Evolutionary conservation across 2,888 invertebrate genomes (phyloP).

Genomic region (Margaritifera margaritifera): DNA sequence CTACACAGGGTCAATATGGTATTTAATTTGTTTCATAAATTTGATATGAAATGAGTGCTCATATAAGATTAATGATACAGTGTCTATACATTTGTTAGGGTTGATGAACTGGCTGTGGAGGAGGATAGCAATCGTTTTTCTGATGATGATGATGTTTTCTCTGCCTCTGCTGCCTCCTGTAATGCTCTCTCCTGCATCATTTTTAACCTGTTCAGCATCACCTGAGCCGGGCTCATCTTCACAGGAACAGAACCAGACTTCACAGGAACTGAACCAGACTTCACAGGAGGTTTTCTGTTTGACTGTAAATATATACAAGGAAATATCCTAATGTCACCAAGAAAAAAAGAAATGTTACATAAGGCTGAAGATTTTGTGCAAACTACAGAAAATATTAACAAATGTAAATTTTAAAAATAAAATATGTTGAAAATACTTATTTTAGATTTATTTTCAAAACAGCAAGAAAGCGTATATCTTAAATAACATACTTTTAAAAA

Average conservation of each 20-base stretch:
- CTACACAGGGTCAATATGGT: too few relatives aligned
- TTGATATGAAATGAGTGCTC: too few relatives aligned
- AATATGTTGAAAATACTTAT: neutral
- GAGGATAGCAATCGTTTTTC: slow-evolving; percentile 5
- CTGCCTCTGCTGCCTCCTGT: slow-evolving; percentile 36
- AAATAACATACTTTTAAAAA: too few relatives aligned
- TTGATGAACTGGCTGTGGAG: neutral
- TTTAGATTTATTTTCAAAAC: neutral
- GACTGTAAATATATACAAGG: neutral
- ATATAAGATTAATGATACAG: too few relatives aligned
- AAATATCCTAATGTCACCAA: neutral
- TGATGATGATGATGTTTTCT: slow-evolving; percentile 22
- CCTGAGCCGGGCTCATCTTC: slow-evolving; percentile 60
- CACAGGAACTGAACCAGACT: neutral
- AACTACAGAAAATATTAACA: neutral
- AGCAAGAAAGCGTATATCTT: too few relatives aligned
- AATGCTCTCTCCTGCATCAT: slow-evolving; percentile 63
- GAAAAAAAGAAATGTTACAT: too few relatives aligned
- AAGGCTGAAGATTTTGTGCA: neutral
- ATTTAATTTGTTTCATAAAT: too few relatives aligned
- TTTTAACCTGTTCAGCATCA: slow-evolving; percentile 69
- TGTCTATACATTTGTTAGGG: too few relatives aligned
- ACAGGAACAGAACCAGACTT: neutral
- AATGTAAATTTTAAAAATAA: neutral
- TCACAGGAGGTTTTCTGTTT: neutral